phyloP scores from a whole-genome alignment of 2,113 vertebrate genomes.

The Phycodurus eques region DNA sequence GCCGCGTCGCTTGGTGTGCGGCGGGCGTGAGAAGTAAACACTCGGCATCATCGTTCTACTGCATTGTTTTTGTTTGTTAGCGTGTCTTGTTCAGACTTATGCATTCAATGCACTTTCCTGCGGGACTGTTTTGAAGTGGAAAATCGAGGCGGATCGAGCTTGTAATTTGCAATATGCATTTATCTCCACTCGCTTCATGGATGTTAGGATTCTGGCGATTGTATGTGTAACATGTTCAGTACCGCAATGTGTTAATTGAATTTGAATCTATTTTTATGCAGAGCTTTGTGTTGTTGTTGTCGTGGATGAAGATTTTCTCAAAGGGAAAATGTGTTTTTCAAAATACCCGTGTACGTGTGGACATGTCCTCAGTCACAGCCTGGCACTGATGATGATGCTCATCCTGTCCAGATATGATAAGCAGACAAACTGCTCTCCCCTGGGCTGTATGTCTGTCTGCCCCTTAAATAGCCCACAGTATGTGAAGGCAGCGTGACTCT shows the following conservation, averaged over 20 bases:
- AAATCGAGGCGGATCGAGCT: not conserved
- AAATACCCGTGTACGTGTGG: not conserved
- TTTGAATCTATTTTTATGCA: not conserved
- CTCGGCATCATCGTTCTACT: not conserved
- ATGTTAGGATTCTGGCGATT: not conserved
- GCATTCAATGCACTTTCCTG: not conserved
- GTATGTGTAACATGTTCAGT: not conserved
- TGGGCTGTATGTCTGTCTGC: slow-evolving; percentile 52
- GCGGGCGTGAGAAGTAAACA: not conserved
- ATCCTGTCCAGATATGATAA: slow-evolving; percentile 71
- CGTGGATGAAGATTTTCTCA: not conserved
- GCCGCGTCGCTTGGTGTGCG: too few species aligned
- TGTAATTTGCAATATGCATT: not conserved
- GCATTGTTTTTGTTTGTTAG: not conserved
- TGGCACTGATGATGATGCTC: slow-evolving; percentile 53
- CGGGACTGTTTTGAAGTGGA: not conserved
- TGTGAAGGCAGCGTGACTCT: slow-evolving; percentile 43
- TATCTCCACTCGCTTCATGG: not conserved
- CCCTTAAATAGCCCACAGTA: slow-evolving; percentile 45
- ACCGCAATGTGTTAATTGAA: not conserved
- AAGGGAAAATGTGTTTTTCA: not conserved
- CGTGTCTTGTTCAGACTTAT: not conserved
- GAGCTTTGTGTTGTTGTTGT: not conserved
- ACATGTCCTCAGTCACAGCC: slow-evolving; percentile 4
- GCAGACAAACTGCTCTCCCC: slow-evolving; percentile 61